A percentile compares a stretch with the other conserved stretches of the same genome.
Evolutionary conservation across 2,888 invertebrate species (phyloP).

Genomic region (Pheosia tremula): DNA sequence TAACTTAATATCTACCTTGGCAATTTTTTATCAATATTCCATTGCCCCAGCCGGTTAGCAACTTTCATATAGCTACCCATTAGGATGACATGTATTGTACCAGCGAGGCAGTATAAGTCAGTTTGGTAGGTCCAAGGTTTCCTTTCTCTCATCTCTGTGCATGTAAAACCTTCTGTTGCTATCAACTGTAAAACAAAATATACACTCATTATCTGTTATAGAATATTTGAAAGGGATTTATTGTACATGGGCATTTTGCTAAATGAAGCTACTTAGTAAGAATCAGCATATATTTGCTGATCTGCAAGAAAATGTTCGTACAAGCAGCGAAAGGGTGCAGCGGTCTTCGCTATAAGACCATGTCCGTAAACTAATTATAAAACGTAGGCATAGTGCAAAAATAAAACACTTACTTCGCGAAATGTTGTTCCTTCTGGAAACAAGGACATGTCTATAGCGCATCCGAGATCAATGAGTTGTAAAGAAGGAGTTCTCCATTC

Average conservation of each 20-base stretch:
- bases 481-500: slow-evolving; percentile 88
- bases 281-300: no score
- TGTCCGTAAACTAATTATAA: neutral
- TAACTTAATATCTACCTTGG: slow-evolving; percentile 82
- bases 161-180: slow-evolving; percentile 91
- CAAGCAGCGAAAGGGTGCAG: no score
- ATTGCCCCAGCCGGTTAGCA: slow-evolving; percentile 85
- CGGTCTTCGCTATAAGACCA: neutral
- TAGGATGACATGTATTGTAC: slow-evolving; percentile 93
- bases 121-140: slow-evolving; percentile 97
- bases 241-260: no score
- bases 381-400: neutral
- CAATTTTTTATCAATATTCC: slow-evolving; percentile 89
- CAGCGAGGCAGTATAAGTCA: slow-evolving; percentile 95
- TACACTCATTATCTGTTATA: no score
- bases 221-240: no score
- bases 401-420: slow-evolving; percentile 74
- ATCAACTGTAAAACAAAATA: slow-evolving; percentile 80
- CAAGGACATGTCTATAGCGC: slow-evolving; percentile 95
- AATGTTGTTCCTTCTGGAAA: slow-evolving; percentile 92
- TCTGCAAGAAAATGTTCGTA: no score
- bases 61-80: slow-evolving; percentile 96
- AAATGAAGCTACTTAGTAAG: no score
- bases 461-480: slow-evolving; percentile 97
- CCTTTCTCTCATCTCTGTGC: slow-evolving; percentile 95